phyloP scores from a whole-genome alignment of 2,797 vertebrate genomes.

The Semotilus atromaculatus region DNA sequence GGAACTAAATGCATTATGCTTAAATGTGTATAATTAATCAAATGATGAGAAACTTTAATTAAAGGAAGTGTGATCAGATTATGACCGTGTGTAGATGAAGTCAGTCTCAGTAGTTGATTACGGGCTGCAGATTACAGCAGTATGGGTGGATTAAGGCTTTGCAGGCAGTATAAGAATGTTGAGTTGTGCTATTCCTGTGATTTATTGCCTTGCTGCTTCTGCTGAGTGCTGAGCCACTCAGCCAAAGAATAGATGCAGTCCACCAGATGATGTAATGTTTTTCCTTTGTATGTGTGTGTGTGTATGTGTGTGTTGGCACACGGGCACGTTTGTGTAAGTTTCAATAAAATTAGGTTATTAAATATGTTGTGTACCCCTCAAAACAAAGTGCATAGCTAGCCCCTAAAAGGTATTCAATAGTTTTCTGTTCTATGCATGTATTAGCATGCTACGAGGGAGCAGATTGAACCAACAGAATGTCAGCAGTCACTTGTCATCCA shows the following conservation, averaged over 20 bases:
- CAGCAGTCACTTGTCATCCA: background rate
- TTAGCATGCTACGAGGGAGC: background rate
- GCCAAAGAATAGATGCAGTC: slow-evolving; percentile 60
- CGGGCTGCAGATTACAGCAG: slow-evolving; percentile 45
- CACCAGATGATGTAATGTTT: slow-evolving; percentile 61
- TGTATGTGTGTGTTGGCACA: background rate
- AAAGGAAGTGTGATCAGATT: slow-evolving; percentile 21
- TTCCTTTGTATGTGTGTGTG: slow-evolving; percentile 12
- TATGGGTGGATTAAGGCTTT: slow-evolving; percentile 55
- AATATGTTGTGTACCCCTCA: background rate
- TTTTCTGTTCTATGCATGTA: background rate
- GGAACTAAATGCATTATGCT: background rate
- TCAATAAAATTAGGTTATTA: slow-evolving; percentile 24
- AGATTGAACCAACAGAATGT: background rate
- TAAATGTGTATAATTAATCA: background rate
- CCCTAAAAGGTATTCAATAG: background rate
- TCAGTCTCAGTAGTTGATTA: slow-evolving; percentile 46
- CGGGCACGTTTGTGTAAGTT: slow-evolving; percentile 33
- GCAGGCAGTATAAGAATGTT: slow-evolving; percentile 55
- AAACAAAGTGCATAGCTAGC: background rate
- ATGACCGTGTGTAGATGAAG: slow-evolving; percentile 32
- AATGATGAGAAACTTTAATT: background rate
- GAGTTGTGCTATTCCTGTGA: slow-evolving; percentile 59
- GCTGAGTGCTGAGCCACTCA: slow-evolving; percentile 62
- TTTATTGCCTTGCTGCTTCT: slow-evolving; percentile 61